Conservation (phyloP, 2,113 vertebrate species). For the Microtus oregoni region DNA sequence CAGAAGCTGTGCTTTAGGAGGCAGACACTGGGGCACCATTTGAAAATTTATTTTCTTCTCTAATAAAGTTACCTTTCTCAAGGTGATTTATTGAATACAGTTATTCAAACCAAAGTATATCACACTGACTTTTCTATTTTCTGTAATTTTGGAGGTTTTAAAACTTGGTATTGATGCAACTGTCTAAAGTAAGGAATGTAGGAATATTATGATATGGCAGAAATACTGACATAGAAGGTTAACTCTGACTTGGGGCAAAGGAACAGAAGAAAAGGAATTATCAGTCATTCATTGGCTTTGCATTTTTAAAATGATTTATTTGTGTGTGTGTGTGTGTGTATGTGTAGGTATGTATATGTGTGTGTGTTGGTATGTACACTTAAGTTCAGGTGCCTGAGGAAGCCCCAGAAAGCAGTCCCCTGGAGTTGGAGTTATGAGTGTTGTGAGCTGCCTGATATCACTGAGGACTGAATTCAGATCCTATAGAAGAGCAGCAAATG, state of each 20-base stretch:
- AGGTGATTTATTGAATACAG: not conserved
- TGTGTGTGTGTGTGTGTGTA: not conserved
- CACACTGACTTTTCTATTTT: conserved; percentile 7
- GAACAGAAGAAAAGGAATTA: not conserved
- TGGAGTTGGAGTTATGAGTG: not conserved
- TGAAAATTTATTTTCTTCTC: conserved; percentile 14
- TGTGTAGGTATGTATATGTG: not conserved
- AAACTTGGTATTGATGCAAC: not conserved
- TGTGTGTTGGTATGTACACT: not conserved
- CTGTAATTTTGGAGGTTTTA: not conserved
- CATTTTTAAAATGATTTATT: not conserved
- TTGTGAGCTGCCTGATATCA: not conserved
- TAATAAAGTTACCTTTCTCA: conserved; percentile 30
- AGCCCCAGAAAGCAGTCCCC: no score
- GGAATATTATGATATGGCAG: not conserved
- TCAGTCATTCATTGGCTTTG: not conserved
- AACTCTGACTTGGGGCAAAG: not conserved
- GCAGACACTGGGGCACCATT: conserved; percentile 17
- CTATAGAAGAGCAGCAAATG: not conserved
- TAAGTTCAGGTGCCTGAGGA: not conserved
- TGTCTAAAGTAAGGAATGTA: conserved; percentile 15
- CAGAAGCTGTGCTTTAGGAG: conserved; percentile 36
- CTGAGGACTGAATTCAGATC: not conserved
- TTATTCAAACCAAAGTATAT: conserved; percentile 43
- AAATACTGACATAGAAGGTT: not conserved